phyloP scores from a whole-genome alignment of 2,888 invertebrate genomes.

The Metallyticus violacea region DNA sequence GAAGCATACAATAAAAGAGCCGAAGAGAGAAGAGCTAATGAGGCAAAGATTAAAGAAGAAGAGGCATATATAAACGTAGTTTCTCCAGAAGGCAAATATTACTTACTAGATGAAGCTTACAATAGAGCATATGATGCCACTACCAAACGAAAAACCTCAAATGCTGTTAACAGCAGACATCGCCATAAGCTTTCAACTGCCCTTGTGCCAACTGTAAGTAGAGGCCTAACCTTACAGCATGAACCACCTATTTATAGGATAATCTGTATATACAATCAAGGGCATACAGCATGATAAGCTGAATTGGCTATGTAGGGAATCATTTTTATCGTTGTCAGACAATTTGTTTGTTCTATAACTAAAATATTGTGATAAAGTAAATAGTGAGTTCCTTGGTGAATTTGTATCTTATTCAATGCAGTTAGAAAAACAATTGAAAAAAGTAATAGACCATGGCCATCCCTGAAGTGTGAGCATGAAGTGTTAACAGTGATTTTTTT shows the following conservation, averaged over 20 bases:
- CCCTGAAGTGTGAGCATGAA: not conserved
- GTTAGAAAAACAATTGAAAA: not conserved
- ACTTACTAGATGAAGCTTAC: conserved; percentile 64
- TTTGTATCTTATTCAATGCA: not conserved
- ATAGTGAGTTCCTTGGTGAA: not conserved
- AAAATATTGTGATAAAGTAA: not conserved
- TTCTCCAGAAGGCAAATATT: not conserved
- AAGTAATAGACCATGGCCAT: not conserved
- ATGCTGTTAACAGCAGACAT: conserved; percentile 29
- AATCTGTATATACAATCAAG: not conserved
- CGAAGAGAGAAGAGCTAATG: not conserved
- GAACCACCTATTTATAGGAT: not conserved
- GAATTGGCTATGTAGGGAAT: not conserved
- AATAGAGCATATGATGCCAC: conserved; percentile 49
- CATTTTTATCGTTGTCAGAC: not conserved
- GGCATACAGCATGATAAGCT: not conserved
- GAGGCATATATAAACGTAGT: not conserved
- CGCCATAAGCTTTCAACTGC: conserved; percentile 28
- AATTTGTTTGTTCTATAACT: not conserved
- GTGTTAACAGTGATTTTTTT: too few species aligned
- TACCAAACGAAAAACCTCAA: conserved; percentile 16
- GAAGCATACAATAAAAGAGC: conserved; percentile 54
- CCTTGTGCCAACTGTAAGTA: conserved; percentile 29
- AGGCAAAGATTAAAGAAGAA: not conserved
- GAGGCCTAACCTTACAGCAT: not conserved